A percentile compares a stretch with the other conserved stretches of the same genome.
These are phyloP conservation scores for Clupea harengus DNA, from an alignment of 2,113 vertebrate species.

Conservation along the genomic window DNA sequence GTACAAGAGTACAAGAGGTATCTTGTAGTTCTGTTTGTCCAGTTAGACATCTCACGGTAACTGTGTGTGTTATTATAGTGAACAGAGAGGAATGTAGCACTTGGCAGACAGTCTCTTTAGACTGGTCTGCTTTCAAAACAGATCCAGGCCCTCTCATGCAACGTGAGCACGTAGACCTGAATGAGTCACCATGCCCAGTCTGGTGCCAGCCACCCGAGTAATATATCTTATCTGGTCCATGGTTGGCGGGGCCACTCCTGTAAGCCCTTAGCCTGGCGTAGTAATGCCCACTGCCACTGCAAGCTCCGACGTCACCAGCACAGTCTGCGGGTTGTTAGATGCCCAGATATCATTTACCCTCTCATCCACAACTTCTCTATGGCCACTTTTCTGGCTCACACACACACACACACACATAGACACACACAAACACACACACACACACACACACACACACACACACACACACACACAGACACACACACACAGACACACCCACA, in stretches of 20 bases:
- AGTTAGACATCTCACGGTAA: background rate
- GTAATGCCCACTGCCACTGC: conserved; percentile 69
- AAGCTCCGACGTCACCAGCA: conserved; percentile 58
- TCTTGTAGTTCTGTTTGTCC: background rate
- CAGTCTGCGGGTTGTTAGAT: conserved; percentile 47
- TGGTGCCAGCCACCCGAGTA: conserved; percentile 49
- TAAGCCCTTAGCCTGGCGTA: conserved; percentile 67
- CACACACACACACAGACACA: background rate
- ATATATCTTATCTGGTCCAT: conserved; percentile 76
- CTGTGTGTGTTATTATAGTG: background rate
- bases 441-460: no score
- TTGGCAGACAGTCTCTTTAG: conserved; percentile 46
- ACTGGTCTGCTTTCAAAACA: conserved; percentile 46
- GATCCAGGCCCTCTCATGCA: conserved; percentile 41
- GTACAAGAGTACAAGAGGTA: background rate
- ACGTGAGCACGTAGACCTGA: background rate
- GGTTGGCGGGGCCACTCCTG: conserved; percentile 63
- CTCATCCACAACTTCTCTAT: conserved; percentile 55
- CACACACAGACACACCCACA: background rate
- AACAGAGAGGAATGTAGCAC: background rate
- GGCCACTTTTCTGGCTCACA: no score
- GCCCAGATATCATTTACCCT: conserved; percentile 56
- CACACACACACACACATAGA: no score
- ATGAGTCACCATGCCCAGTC: background rate
- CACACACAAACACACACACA: no score